Evolutionary conservation across 2,113 vertebrate genomes (phyloP), one percentile per base, ranked within the genome.

Genomic region (Clinocottus analis): DNA sequence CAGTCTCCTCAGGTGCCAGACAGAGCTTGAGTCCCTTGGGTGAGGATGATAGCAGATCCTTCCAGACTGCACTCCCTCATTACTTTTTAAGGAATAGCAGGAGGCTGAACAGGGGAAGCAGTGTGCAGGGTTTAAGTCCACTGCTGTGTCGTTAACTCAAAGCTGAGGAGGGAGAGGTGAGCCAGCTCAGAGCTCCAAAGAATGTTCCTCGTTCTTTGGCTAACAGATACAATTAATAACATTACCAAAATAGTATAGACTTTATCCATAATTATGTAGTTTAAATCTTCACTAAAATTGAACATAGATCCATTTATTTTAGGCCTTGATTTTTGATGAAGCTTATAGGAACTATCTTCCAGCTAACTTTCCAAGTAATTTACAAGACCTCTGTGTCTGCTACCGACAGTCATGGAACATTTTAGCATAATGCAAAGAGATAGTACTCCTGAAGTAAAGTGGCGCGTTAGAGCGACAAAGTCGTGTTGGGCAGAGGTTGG

Each of bases 141-240:
- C 75, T 62, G 75, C 65, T 74, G 68, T 68, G 69, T 51, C 23
- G 17, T 37, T 80, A 53, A 84, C 43, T 70, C 39, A 51, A 69
- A 77, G 56, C 77, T 45, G 31, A 72, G 53, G 59, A 75, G 53
- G 19, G 64, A 17, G 43, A 51, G 70, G 60, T 39, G 69, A 60
- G 31, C 23, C 53, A 53, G 29, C 43, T 39, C 49, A 33, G 16
- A 49, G 33, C 66, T 63, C 25, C 21, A 51, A 66, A 61, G 64
- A 69, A 43, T 33, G 49, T 13, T 67, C 53, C n/a, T 35, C 13
- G 3, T 67, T 56, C 13, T 16, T 45, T 19, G 3, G 19, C n/a
- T n/a, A 59, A 79, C 49, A 64, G 56, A 47, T 11, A 23, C 17
- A 69, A 68, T 75, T 65, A n/a, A 67, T 7, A 75, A 35, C 25